Base-by-base conservation (phyloP, 2,888 invertebrate genomes). In the Sipha maydis region DNA sequence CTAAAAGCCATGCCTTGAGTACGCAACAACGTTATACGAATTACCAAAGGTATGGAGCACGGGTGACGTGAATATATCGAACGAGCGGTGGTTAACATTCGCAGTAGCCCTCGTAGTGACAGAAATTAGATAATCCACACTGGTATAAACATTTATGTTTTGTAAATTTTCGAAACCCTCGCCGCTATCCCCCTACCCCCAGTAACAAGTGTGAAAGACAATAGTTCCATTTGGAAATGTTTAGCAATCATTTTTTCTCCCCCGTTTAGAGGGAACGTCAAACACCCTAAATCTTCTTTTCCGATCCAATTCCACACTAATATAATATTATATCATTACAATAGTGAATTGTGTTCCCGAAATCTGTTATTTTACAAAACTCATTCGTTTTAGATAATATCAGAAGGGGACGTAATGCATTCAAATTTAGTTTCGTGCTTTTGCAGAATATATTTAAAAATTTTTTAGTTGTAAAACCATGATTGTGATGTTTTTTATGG, bases 41-140 rank as follows among this genome's bases (percentile, higher is more conserved):
- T 25, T 56, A 34, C 19, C 1, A 17, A 3, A 11, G 1, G n/a
- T 41, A 9, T 34, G 25, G 25, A 34, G 84, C 75, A 3, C 34
- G 34, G 75, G 84, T 67, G 61, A 38, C 41, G 25, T 31, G 76
- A 67, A 69, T 28, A 17, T 69, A 28, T 41, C 69, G 41, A 38
- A 34, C 25, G 11, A 73, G 41, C 76, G 17, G 31, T 67, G 75
- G 84, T 76, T 84, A 34, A 84, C 61, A 67, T 85, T 48, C 28
- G 67, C 67, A 41, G 41, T 41, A 67, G 84, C 84, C 84, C 84
- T 85, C 5, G 61, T 85, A 25, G 25, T 21, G 41, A 25, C 41
- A 21, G 41, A 85, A 85, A 85, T 85, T 85, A 85, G 76, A 85
- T 85, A 85, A 85, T 77, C 76, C 84, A 67, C 84, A 25, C 67